Base-by-base conservation (phyloP, 1,140 invertebrate genomes). In the Papilio polytes region DNA sequence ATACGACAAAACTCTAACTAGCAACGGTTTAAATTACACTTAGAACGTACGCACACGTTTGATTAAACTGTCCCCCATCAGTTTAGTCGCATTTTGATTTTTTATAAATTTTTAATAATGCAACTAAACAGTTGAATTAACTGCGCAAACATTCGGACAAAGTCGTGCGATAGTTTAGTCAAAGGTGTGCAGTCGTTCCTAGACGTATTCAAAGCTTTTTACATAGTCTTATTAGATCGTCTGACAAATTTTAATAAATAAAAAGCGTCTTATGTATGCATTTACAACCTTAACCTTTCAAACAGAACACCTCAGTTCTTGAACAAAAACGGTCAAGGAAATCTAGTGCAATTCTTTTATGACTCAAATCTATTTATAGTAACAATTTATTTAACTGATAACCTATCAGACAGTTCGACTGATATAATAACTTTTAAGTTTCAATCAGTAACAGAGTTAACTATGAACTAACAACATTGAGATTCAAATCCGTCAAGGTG, bases 281-380 rank as follows among this genome's bases (percentile, higher is more conserved):
- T 63, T 22, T 13, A 10, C 8, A 22, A 63, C 59, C 59, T 22
- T 63, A 18, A 63, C 59, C 22, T 63, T 63, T 63, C 59, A 63
- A 63, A 22, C 10, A 12, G 59, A 63, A 63, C 59, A 63, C 2
- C 12, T 63, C 20, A 63, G 59, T 63, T 59, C 56, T 59, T 63
- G 59, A 63, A 26, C 59, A 10, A 63, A 63, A 63, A 22, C 59
- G 59, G 59, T 63, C 59, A 63, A 63, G 59, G 59, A 63, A 26
- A 63, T 26, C 59, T 10, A 26, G 59, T 63, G 22, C 22, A 63
- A 63, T 13, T 26, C 9, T 56, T 56, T 56, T 48, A 48, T 48
- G 53, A 56, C n/a, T 56, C n/a, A n/a, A n/a, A 56, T 56, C 18
- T n/a, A 53, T 56, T 56, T 56, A 56, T 56, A 56, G 53, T 56